Evolutionary conservation across 2,113 vertebrate genomes (phyloP), one percentile per base, ranked within the genome.

Genomic region (Excalfactoria chinensis): DNA sequence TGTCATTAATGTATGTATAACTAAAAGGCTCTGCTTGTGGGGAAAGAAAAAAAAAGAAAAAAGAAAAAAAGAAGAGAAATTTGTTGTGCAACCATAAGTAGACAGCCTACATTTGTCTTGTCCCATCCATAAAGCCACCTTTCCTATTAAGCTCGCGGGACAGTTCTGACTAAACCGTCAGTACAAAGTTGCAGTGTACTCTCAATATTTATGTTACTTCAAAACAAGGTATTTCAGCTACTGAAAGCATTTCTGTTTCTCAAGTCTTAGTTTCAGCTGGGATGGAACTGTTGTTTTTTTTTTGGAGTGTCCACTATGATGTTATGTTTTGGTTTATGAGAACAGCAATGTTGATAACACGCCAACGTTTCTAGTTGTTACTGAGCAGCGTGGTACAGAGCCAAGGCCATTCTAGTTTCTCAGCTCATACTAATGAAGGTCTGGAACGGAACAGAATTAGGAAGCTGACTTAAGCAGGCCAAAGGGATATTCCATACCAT

Each of bases 21-120:
- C 13, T 73, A 30, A 70, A 71, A 6, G 7, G n/a, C 6, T 34
- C 9, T 80, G 21, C 49, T 86, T 9, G 1, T 59, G 67, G n/a
- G n/a, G 64, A 62, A 49, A n/a, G n/a, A n/a, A n/a, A n/a, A n/a
- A n/a, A 12, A 41, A 41, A 12, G 12, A 41, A 41, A 41, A 41
- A 41, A 41, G 11, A 80, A 60, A 35, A 26, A 37, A 26, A 62
- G 12, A 11, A 40, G 40, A 40, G n/a, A 84, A 86, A 35, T 48
- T n/a, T 74, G 40, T 13, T 25, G 18, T 62, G 55, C 15, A 77
- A 48, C 19, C 20, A 55, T 59, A 28, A 63, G 15, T 1, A 68
- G 49, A n/a, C 21, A 75, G 14, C 20, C 9, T 37, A 2, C 1
- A 0, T 44, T 67, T 9, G 3, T 32, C 2, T 0, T 30, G 16